A percentile compares a stretch with the other conserved stretches of the same genome.
Conservation (phyloP, 2,113 vertebrate species). For the Mellivora capensis region DNA sequence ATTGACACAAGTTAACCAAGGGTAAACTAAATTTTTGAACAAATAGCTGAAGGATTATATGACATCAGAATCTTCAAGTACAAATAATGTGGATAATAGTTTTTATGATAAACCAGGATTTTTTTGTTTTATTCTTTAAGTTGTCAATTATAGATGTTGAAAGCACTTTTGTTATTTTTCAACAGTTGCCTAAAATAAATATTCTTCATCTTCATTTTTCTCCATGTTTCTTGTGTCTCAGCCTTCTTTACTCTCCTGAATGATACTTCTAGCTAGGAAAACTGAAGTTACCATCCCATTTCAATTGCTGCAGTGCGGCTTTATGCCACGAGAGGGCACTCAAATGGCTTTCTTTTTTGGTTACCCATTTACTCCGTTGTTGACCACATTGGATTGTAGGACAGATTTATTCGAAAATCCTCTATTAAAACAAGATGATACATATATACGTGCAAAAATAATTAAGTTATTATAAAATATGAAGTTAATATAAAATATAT, state of each 20-base stretch:
- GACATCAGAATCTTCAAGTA: background rate
- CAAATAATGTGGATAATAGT: background rate
- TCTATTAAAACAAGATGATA: background rate
- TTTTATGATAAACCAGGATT: background rate
- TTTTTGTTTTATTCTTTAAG: background rate
- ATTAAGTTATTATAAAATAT: background rate
- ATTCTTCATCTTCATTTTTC: background rate
- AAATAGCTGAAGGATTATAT: background rate
- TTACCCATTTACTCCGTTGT: background rate
- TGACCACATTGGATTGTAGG: background rate
- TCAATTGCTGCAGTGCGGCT: background rate
- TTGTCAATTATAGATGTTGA: background rate
- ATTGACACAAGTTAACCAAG: background rate
- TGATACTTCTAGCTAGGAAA: background rate
- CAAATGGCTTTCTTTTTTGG: conserved; percentile 16
- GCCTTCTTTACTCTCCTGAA: background rate
- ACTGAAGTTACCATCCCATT: background rate
- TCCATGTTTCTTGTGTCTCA: background rate
- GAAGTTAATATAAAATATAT: no score
- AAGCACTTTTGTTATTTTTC: background rate
- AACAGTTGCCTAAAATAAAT: background rate
- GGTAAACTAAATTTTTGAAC: background rate
- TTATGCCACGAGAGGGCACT: conserved; percentile 62
- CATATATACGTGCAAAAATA: background rate
- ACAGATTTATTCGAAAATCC: background rate